These are phyloP conservation scores for Pyrrhosoma nymphula DNA, from an alignment of 2,888 invertebrate genomes.

Conservation along the genomic window DNA sequence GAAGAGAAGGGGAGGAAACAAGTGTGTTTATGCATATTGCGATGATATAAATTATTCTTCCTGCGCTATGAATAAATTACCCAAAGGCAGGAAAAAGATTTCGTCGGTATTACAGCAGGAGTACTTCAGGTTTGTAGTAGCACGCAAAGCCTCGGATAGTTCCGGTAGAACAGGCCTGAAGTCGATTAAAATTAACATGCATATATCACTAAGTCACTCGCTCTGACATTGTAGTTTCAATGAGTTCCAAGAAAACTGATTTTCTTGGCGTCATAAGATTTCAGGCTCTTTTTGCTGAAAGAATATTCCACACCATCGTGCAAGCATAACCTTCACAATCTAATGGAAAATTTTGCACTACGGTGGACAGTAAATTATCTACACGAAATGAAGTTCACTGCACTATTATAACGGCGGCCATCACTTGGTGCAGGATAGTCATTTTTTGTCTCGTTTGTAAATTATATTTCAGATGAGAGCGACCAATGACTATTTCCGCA, in stretches of 20 bases:
- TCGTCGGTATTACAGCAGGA: neutral
- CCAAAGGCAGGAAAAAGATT: constrained; percentile 21
- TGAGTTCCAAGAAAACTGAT: neutral
- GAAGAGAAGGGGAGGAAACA: neutral
- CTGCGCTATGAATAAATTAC: constrained; percentile 14
- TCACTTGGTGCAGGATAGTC: no score
- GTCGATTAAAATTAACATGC: neutral
- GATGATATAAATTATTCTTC: neutral
- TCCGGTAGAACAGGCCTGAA: neutral
- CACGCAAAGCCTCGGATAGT: neutral
- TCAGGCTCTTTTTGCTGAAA: neutral
- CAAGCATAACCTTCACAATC: no score
- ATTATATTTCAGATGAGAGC: no score
- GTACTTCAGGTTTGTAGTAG: neutral
- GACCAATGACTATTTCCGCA: no score
- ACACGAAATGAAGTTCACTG: no score
- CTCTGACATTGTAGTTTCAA: neutral
- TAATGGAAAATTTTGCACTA: no score
- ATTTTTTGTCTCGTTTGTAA: no score
- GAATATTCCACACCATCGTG: no score
- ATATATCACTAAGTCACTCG: neutral
- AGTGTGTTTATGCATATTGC: constrained; percentile 16
- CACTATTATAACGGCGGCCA: no score
- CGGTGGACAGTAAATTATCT: no score
- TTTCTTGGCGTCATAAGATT: neutral